Base-by-base conservation (phyloP, 2,113 vertebrate species). In the Psettodes erumei region DNA sequence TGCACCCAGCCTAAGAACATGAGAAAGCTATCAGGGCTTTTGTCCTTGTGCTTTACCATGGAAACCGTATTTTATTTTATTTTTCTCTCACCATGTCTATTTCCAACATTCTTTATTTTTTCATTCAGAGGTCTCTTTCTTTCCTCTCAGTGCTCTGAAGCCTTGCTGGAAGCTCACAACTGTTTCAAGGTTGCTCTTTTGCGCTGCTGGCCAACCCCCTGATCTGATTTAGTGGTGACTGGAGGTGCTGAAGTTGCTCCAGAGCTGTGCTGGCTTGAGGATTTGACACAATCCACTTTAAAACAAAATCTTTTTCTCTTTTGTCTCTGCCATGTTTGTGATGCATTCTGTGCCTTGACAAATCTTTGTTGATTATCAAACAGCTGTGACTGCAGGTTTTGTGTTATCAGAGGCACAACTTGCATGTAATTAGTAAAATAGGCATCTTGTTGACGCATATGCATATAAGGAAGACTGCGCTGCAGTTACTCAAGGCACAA, bases 21-120 rank as follows among this genome's bases (percentile, higher is more conserved):
- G 53, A 79, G 78, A 89, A 90, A 75, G 75, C 91, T 77, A 84
- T 92, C 50, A 78, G 72, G 23, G 71, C 66, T 65, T 72, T 71
- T 72, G 5, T 51, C 25, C 33, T 45, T 70, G 51, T 82, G 28
- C 82, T 78, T 77, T 72, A 55, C 70, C 84, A 78, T 74, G 32
- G 62, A 77, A 85, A 86, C 69, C 1, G 38, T 60, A 3, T 21
- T 42, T 42, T 51, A n/a, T 64, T 47, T 70, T 53, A 21, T 63
- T 13, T 18, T 16, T 18, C 23, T 37, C 74, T 61, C 11, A 42
- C 53, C 61, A 30, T 77, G 51, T 73, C 28, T 21, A n/a, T 10
- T 50, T 50, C 5, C 21, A 6, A 8, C 33, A 48, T 60, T 76
- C 68, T 83, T 82, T 74, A 75, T 72, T 77, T 84, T 84, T 81